Percentiles rank a stretch among this genome's conserved stretches.
Evolutionary conservation across 2,888 invertebrate species (phyloP).

Genomic region (Hyles lineata): DNA sequence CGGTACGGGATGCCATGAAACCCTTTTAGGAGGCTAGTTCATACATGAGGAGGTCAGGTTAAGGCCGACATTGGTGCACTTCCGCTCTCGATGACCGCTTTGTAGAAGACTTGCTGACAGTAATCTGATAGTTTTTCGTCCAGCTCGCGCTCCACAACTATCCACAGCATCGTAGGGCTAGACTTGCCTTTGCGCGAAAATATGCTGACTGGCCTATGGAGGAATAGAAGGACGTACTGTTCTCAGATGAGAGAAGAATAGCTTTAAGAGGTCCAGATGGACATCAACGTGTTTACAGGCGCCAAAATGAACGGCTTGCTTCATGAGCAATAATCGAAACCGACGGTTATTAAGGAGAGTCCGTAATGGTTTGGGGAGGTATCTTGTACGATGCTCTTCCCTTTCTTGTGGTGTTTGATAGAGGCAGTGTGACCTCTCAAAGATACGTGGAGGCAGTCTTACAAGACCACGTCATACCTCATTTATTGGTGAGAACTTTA

Average conservation of each 20-base stretch:
- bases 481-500: no score
- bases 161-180: background rate
- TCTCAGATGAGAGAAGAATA: constrained; percentile 31
- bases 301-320: no score
- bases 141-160: constrained; percentile 12
- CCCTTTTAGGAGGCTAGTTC: no score
- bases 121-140: background rate
- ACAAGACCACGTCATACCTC: no score
- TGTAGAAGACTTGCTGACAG: constrained; percentile 23
- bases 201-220: constrained; percentile 29
- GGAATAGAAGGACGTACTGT: constrained; percentile 27
- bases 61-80: no score
- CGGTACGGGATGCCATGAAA: no score
- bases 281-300: no score
- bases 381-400: constrained; percentile 34
- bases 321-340: no score
- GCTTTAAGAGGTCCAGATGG: constrained; percentile 5
- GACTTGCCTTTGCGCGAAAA: constrained; percentile 26
- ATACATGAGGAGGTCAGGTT: no score
- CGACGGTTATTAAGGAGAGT: constrained; percentile 16
- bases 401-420: constrained; percentile 1
- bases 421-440: no score
- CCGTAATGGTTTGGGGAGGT: constrained; percentile 32
- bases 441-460: no score
- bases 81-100: background rate